Conservation (phyloP, 1,140 invertebrate genomes). For the Drosophila cardini region DNA sequence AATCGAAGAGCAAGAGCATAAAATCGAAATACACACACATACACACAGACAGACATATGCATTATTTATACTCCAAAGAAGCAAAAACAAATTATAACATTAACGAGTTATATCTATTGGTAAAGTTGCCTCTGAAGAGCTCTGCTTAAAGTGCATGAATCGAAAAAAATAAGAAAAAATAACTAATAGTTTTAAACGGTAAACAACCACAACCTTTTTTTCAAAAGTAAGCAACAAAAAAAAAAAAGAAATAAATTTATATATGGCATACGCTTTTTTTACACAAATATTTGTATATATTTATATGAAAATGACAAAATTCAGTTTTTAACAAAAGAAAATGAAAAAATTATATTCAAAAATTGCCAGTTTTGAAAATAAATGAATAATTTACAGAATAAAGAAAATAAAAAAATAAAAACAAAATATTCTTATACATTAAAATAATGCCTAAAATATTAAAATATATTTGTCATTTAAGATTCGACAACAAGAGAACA, state of each 20-base stretch:
- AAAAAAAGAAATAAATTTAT: constrained; percentile 45
- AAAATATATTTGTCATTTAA: constrained; percentile 67
- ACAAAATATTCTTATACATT: constrained; percentile 8
- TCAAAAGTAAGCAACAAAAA: constrained; percentile 29
- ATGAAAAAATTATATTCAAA: constrained; percentile 26
- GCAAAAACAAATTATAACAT: constrained; percentile 63
- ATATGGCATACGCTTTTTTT: constrained; percentile 72
- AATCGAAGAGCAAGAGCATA: constrained; percentile 63
- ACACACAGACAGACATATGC: constrained; percentile 39
- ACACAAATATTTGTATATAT: constrained; percentile 75
- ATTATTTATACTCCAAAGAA: constrained; percentile 83
- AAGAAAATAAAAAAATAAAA: constrained; percentile 43
- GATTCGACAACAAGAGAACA: constrained; percentile 45
- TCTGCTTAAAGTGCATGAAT: constrained; percentile 61
- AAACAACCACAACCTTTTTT: constrained; percentile 32
- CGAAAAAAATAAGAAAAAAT: constrained; percentile 47
- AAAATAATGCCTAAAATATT: constrained; percentile 45
- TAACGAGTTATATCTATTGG: constrained; percentile 70
- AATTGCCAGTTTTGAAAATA: constrained; percentile 48
- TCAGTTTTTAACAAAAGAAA: constrained; percentile 43
- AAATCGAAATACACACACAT: constrained; percentile 68
- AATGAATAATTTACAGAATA: constrained; percentile 34
- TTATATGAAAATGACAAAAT: constrained; percentile 53
- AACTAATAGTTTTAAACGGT: constrained; percentile 45
- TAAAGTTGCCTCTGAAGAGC: constrained; percentile 72